A percentile compares a stretch with the other conserved stretches of the same genome.
Evolutionary conservation across 1,140 invertebrate species (phyloP).

Genomic region (Rhopalosiphum padi): DNA sequence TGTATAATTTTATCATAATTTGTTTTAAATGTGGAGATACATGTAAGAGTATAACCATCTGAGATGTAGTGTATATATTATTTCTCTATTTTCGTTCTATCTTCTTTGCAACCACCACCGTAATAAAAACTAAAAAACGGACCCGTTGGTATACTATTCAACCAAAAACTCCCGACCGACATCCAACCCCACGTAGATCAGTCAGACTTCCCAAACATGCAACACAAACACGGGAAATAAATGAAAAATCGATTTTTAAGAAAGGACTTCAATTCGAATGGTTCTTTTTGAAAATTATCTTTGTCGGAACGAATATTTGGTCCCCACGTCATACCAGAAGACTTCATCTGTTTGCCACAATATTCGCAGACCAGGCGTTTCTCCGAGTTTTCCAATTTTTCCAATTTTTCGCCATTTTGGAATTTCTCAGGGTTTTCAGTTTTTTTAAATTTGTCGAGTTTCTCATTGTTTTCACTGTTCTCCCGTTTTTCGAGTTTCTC

Average conservation of each 20-base stretch:
- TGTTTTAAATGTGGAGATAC: not conserved
- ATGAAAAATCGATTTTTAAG: not conserved
- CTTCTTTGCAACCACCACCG: not conserved
- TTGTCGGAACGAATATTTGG: not conserved
- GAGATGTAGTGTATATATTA: not conserved
- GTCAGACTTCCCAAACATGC: not conserved
- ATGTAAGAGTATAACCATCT: not conserved
- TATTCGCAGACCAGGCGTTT: not conserved
- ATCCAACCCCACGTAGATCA: not conserved
- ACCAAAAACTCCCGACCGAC: not conserved
- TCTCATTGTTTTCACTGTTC: not conserved
- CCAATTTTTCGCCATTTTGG: too few species aligned
- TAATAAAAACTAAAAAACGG: not conserved
- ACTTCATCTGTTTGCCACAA: not conserved
- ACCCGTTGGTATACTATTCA: fast-evolving
- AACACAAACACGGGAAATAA: not conserved
- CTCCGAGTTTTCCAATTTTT: too few species aligned
- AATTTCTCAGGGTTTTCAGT: too few species aligned
- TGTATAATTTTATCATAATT: not conserved
- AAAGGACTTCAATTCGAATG: not conserved
- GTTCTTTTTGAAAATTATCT: not conserved
- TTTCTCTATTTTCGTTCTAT: not conserved
- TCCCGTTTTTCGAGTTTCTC: not conserved
- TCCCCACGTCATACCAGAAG: not conserved
- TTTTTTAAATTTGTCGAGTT: not conserved